phyloP scores from a whole-genome alignment of 2,888 invertebrate genomes.

The Rhogogaster chlorosoma region DNA sequence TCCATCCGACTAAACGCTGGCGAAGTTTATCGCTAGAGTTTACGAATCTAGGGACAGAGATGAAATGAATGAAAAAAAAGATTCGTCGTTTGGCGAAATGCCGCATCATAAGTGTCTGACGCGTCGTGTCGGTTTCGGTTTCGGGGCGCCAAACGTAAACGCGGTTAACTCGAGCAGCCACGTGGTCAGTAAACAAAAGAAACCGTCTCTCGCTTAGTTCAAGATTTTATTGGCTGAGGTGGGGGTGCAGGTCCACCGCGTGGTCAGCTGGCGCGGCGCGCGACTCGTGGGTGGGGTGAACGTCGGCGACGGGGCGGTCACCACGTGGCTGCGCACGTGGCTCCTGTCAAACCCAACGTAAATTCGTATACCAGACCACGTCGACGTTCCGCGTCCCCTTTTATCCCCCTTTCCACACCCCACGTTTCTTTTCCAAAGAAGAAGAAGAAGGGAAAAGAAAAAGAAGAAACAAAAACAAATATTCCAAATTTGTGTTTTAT shows the following conservation, averaged over 20 bases:
- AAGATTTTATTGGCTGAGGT: slow-evolving; percentile 55
- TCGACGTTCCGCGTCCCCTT: slow-evolving; percentile 56
- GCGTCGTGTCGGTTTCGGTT: not conserved
- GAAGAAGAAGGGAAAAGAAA: not conserved
- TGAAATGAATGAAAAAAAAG: not conserved
- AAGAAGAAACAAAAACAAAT: not conserved
- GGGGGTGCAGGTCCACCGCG: slow-evolving; percentile 74
- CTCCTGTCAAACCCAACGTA: slow-evolving; percentile 49
- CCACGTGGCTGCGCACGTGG: slow-evolving; percentile 76
- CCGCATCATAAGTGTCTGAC: not conserved
- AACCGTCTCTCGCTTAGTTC: slow-evolving; percentile 54
- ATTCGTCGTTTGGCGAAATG: too few relatives aligned
- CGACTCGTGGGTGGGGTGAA: slow-evolving; percentile 62
- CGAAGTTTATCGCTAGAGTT: not conserved
- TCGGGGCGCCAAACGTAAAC: slow-evolving; percentile 10
- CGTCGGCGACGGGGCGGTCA: slow-evolving; percentile 66
- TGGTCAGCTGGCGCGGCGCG: slow-evolving; percentile 76
- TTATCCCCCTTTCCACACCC: slow-evolving; percentile 63
- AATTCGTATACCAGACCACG: slow-evolving; percentile 39
- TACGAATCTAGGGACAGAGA: not conserved
- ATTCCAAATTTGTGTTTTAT: not conserved
- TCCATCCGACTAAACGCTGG: not conserved
- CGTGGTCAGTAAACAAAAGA: slow-evolving; percentile 53
- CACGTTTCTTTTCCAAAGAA: slow-evolving; percentile 52
- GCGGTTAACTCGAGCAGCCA: slow-evolving; percentile 28